These are phyloP conservation scores for Tillus elongatus DNA, from an alignment of 2,888 invertebrate genomes.

Conservation along the genomic window DNA sequence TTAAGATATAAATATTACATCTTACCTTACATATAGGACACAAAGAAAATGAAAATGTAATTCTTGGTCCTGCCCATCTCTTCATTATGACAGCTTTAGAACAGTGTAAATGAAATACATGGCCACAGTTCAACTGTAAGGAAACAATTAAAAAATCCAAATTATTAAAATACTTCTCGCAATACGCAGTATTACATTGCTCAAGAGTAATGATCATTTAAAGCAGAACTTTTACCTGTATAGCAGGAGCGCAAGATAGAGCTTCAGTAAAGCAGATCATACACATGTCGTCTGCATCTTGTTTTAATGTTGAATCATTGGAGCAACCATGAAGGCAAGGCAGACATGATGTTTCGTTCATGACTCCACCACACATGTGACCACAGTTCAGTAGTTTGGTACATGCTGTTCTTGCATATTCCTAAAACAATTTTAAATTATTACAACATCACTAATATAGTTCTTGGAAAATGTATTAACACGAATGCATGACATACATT, in stretches of 20 bases:
- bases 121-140: constrained; percentile 78
- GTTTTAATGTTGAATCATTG: constrained; percentile 53
- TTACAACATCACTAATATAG: no score
- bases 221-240: constrained; percentile 60
- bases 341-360: constrained; percentile 71
- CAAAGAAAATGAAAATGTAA: constrained; percentile 89
- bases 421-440: no score
- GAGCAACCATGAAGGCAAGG: constrained; percentile 85
- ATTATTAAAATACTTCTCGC: constrained; percentile 3
- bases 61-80: constrained; percentile 90
- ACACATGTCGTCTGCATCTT: constrained; percentile 98
- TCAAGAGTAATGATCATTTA: constrained; percentile 12
- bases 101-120: constrained; percentile 93
- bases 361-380: constrained; percentile 91
- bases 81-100: constrained; percentile 74
- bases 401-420: constrained; percentile 74
- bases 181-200: background rate
- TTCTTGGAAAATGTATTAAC: no score
- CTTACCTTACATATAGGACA: constrained; percentile 95
- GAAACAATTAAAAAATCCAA: background rate
- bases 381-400: constrained; percentile 75
- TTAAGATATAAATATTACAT: no score
- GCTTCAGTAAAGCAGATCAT: constrained; percentile 99
- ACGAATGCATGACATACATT: no score
- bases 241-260: constrained; percentile 86